Percentiles rank a stretch among this genome's conserved stretches.
phyloP scores from a whole-genome alignment of 2,888 invertebrate genomes.

The Drosophila formosana region DNA sequence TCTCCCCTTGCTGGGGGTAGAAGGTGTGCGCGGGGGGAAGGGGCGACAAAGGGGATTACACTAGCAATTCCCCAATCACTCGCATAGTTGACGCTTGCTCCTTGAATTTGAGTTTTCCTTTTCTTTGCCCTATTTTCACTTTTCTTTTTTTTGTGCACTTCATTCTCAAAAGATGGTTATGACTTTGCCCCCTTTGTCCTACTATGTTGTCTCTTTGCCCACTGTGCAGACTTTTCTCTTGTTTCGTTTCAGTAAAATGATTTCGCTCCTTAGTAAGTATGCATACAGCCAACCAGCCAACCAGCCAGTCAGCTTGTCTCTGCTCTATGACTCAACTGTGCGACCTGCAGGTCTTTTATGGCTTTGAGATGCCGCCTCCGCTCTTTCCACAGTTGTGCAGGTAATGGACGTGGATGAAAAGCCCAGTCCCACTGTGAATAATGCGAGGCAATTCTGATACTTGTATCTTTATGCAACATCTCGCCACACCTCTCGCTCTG shows the following conservation, averaged over 20 bases:
- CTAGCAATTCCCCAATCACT: constrained; percentile 7
- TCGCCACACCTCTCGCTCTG: not conserved
- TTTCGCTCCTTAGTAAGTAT: constrained; percentile 8
- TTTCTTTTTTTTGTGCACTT: constrained; percentile 1
- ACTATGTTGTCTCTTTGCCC: not conserved
- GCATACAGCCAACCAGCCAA: not conserved
- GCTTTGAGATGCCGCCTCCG: not conserved
- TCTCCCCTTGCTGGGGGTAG: not conserved
- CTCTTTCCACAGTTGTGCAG: not conserved
- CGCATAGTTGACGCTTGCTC: not conserved
- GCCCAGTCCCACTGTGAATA: not conserved
- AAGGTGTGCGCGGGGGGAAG: too few relatives aligned
- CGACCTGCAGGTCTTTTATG: constrained; percentile 4
- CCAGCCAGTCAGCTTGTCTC: not conserved
- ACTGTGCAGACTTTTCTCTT: not conserved
- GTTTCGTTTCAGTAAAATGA: constrained; percentile 17
- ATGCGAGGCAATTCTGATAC: not conserved
- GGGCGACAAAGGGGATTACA: not conserved
- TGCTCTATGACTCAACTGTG: constrained; percentile 18
- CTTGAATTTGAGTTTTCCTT: constrained; percentile 3
- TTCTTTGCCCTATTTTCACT: constrained; percentile 5
- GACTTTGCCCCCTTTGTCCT: not conserved
- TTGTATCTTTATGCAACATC: not conserved
- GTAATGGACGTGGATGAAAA: not conserved
- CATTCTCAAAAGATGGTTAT: not conserved